Evolutionary conservation across 2,888 invertebrate genomes (phyloP).

Genomic region (Leptarthrus brevirostris): DNA sequence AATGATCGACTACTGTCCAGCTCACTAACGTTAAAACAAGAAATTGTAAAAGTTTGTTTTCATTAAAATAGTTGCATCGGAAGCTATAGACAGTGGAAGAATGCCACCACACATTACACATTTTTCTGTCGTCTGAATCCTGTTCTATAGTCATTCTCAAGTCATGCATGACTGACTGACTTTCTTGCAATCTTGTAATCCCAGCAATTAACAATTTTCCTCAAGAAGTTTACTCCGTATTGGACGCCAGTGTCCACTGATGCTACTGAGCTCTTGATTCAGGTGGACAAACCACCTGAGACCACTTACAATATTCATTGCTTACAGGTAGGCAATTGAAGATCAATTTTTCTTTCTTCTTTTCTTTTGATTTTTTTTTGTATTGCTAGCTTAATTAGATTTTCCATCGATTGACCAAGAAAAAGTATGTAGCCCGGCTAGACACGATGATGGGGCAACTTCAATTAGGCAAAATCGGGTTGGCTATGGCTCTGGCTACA

Average conservation of each 20-base stretch:
- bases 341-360: conserved; percentile 37
- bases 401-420: conserved; percentile 46
- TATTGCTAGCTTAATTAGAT: conserved; percentile 44
- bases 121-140: conserved; percentile 43
- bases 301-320: neutral
- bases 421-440: conserved; percentile 35
- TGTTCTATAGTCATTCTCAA: conserved; percentile 36
- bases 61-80: conserved; percentile 31
- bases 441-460: conserved; percentile 44
- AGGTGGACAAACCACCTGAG: conserved; percentile 45
- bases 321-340: conserved; percentile 17
- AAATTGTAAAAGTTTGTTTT: conserved; percentile 47
- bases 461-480: conserved; percentile 37
- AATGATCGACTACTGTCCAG: conserved; percentile 11
- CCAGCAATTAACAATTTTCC: conserved; percentile 49
- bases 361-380: neutral
- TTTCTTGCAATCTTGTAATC: conserved; percentile 41
- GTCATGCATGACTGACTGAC: conserved; percentile 45
- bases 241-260: conserved; percentile 7
- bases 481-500: conserved; percentile 23
- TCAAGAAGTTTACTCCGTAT: conserved; percentile 20
- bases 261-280: conserved; percentile 1
- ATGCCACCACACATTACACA: conserved; percentile 37
- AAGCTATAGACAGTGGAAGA: conserved; percentile 34
- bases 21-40: neutral